These are phyloP conservation scores for Pseudocheirus occidentalis DNA, from an alignment of 2,797 vertebrate species.

Conservation along the genomic window DNA sequence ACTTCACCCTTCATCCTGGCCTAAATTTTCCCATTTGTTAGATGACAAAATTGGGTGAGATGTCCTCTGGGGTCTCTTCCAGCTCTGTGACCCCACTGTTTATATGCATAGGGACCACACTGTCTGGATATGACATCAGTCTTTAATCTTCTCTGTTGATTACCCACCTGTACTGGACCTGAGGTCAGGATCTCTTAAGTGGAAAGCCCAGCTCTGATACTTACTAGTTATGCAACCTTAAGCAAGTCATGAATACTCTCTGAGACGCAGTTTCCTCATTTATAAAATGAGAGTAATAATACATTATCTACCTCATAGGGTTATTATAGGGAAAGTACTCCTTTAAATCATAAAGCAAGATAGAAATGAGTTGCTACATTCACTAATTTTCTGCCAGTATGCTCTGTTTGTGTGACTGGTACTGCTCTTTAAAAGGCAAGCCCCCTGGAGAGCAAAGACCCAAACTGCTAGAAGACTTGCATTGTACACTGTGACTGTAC, in stretches of 20 bases:
- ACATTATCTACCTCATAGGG: background rate
- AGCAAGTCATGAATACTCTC: background rate
- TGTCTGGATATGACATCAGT: background rate
- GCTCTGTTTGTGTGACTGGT: background rate
- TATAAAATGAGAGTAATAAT: background rate
- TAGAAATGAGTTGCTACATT: background rate
- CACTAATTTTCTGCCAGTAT: background rate
- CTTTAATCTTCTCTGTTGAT: background rate
- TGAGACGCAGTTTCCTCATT: background rate
- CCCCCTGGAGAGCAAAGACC: background rate
- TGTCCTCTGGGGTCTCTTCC: background rate
- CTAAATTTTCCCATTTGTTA: conserved; percentile 33
- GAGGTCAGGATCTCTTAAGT: too few species aligned
- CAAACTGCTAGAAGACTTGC: background rate
- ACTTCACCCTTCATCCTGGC: background rate
- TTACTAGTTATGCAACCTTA: background rate
- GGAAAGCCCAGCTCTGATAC: background rate
- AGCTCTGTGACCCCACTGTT: background rate
- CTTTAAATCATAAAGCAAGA: background rate
- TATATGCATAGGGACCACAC: background rate
- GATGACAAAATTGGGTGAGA: background rate
- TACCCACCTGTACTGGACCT: background rate
- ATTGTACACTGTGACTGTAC: background rate
- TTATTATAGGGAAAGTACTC: background rate
- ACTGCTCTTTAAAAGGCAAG: background rate